A percentile compares a stretch with the other conserved stretches of the same genome.
These are phyloP conservation scores for Drosophila neutralis DNA, from an alignment of 2,888 invertebrate species.

Conservation along the genomic window DNA sequence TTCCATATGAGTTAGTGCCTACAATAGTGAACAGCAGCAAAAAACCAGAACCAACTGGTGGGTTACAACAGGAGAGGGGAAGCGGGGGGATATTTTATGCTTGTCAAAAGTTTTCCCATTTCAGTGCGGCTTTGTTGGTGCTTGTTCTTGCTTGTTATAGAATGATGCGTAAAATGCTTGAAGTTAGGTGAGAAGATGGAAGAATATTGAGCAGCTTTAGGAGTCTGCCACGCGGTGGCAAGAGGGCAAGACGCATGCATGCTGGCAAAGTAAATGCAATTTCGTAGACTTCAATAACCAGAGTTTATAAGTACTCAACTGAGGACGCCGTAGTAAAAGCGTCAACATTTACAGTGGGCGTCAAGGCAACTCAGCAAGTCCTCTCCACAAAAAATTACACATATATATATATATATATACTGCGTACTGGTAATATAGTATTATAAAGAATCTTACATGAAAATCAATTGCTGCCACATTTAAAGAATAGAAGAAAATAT, in stretches of 20 bases:
- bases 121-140: constrained; percentile 18
- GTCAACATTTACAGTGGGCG: constrained; percentile 39
- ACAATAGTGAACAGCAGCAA: constrained; percentile 61
- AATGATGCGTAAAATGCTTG: constrained; percentile 75
- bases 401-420: too few relatives aligned
- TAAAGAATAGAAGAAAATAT: background rate
- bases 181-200: constrained; percentile 70
- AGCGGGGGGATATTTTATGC: constrained; percentile 19
- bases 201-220: constrained; percentile 33
- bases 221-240: background rate
- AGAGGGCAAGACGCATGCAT: constrained; percentile 15
- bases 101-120: constrained; percentile 59
- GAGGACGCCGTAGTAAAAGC: constrained; percentile 40
- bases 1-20: constrained; percentile 76
- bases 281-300: constrained; percentile 74
- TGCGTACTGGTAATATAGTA: background rate
- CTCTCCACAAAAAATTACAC: background rate
- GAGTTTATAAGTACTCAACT: constrained; percentile 72
- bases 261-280: constrained; percentile 73
- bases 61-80: background rate
- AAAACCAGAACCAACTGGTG: constrained; percentile 35
- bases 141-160: constrained; percentile 38
- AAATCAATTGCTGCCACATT: background rate
- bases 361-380: constrained; percentile 1
- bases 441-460: background rate